These are phyloP conservation scores for Dryomyza anilis DNA, from an alignment of 2,888 invertebrate genomes.

Conservation along the genomic window DNA sequence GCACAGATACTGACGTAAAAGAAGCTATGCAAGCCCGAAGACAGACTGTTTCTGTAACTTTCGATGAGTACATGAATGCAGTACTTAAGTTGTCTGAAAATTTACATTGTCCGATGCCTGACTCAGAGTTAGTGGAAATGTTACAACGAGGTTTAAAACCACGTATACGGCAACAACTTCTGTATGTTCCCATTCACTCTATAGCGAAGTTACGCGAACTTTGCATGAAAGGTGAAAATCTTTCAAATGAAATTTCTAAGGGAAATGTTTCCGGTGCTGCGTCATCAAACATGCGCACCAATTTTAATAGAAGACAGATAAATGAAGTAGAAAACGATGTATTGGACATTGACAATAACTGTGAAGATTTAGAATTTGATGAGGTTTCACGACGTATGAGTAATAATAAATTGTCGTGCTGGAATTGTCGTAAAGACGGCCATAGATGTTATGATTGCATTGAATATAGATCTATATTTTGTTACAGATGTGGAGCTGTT, in stretches of 20 bases:
- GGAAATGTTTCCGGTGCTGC: no score
- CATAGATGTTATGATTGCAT: neutral
- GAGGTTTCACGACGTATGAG: neutral
- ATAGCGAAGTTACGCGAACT: slow-evolving; percentile 22
- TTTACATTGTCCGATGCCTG: no score
- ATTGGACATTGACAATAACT: neutral
- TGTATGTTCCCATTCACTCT: slow-evolving; percentile 23
- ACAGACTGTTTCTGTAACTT: slow-evolving; percentile 11
- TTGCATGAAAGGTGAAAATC: slow-evolving; percentile 25
- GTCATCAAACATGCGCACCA: no score
- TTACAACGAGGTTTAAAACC: slow-evolving; percentile 16
- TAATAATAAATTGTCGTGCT: neutral
- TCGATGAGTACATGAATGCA: no score
- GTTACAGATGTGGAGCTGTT: neutral
- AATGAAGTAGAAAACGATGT: neutral
- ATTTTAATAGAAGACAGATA: neutral
- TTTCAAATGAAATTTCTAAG: slow-evolving; percentile 13
- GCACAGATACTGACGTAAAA: slow-evolving; percentile 20
- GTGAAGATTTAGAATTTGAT: neutral
- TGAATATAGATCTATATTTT: neutral
- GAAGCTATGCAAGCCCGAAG: slow-evolving; percentile 19
- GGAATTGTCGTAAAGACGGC: neutral
- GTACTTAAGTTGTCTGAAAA: no score
- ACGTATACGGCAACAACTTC: slow-evolving; percentile 16
- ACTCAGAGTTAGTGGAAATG: no score